Evolutionary conservation across 2,888 invertebrate species (phyloP).

Genomic region (Caenorhabditis sinica): DNA sequence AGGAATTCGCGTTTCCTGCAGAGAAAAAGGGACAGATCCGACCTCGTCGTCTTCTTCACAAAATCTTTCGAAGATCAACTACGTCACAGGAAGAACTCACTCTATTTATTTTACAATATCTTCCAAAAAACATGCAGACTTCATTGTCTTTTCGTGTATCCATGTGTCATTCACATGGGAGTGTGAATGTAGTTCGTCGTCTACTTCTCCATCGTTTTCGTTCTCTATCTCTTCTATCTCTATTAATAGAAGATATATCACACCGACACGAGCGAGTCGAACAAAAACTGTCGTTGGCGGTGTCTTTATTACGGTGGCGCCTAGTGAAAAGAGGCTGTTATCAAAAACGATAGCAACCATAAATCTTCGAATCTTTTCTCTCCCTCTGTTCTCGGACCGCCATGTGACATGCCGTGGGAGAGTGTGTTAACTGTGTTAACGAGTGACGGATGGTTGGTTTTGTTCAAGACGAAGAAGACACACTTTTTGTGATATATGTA

Average conservation of each 20-base stretch:
- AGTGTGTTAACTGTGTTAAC: conserved; percentile 42
- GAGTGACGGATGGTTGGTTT: conserved; percentile 27
- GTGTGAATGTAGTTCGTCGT: conserved; percentile 21
- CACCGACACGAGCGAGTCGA: conserved; percentile 9
- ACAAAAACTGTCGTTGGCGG: conserved; percentile 11
- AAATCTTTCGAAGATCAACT: conserved; percentile 52
- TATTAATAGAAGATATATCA: conserved; percentile 55
- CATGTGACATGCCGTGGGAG: conserved; percentile 55
- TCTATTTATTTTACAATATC: conserved; percentile 3
- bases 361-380: conserved; percentile 41
- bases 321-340: conserved; percentile 15
- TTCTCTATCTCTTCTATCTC: conserved; percentile 8
- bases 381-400: conserved; percentile 47
- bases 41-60: not conserved
- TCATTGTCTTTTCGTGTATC: conserved; percentile 7
- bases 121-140: conserved; percentile 36
- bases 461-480: conserved; percentile 29
- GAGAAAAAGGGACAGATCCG: not conserved
- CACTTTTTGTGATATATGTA: conserved; percentile 37
- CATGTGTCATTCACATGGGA: conserved; percentile 57
- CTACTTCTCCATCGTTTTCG: not conserved
- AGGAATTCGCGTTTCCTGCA: conserved; percentile 30
- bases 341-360: conserved; percentile 47
- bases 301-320: conserved; percentile 40
- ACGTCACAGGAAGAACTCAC: conserved; percentile 43